Evolutionary conservation across 2,888 invertebrate species (phyloP), one percentile per base, ranked within the genome.

Genomic region (Pterobdella sp.): DNA sequence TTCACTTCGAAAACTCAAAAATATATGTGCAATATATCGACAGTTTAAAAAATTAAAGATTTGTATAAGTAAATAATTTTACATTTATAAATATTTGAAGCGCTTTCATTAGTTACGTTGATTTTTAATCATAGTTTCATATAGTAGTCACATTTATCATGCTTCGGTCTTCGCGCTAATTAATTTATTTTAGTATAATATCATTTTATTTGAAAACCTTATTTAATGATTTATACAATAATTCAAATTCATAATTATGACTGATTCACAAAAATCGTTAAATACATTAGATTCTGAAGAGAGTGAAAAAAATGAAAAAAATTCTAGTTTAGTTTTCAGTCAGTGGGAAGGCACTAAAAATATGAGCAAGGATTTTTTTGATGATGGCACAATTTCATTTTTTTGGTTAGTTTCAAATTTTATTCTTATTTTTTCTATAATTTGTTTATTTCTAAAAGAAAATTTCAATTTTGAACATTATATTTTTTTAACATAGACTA

Each of bases 381-480:
- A 86, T 80, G 86, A 86, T 81, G 86, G 86, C 32, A 86, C 86
- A 22, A 83, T 84, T 80, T 82, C 85, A 18, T 86, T 83, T 77
- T 86, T 86, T 78, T 86, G 86, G 86, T 86, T 56, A 56, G n/a
- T n/a, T 3, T 56, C 60, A 18, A 42, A 14, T 7, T 42, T 42
- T 42, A 14, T 42, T 14, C 49, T 22, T 22, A 42, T 42, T 14
- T 42, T 42, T 42, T n/a, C n/a, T n/a, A n/a, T n/a, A n/a, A n/a
- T n/a, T n/a, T n/a, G n/a, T n/a, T n/a, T n/a, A n/a, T n/a, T n/a
- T n/a, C n/a, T n/a, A n/a, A n/a, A n/a, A n/a, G n/a, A n/a, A n/a
- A n/a, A n/a, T n/a, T n/a, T n/a, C n/a, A n/a, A n/a, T n/a, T n/a
- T n/a, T n/a, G n/a, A n/a, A n/a, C n/a, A n/a, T n/a, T n/a, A n/a